Percentiles rank a stretch among this genome's conserved stretches.
phyloP scores from a whole-genome alignment of 2,797 vertebrate genomes.

The Oreonectes daqikongensis region DNA sequence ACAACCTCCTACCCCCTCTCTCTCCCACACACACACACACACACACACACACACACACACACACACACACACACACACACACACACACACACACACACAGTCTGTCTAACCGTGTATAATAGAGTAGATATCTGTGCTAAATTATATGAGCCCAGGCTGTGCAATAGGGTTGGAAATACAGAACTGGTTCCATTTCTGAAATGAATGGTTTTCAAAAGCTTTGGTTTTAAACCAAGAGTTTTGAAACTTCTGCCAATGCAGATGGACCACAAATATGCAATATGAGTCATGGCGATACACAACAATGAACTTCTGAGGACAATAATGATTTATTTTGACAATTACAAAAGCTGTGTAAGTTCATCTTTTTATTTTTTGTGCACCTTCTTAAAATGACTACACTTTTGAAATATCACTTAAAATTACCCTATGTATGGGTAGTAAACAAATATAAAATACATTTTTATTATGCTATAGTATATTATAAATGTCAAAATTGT shows the following conservation, averaged over 20 bases:
- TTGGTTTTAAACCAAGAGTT: background rate
- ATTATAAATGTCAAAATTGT: no score
- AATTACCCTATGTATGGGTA: no score
- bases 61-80: background rate
- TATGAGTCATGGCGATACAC: no score
- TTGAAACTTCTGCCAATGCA: background rate
- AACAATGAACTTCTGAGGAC: no score
- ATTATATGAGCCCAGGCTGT: conserved; percentile 8
- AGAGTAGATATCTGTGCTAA: background rate
- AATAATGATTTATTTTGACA: background rate
- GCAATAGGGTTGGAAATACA: conserved; percentile 22
- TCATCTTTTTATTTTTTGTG: no score
- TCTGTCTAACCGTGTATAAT: conserved; percentile 7
- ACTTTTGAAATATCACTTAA: no score
- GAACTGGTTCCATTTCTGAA: background rate
- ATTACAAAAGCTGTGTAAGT: background rate
- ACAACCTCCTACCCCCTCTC: conserved; percentile 22
- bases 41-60: background rate
- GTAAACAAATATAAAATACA: no score
- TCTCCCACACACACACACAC: background rate
- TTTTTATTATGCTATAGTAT: no score
- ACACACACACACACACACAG: background rate
- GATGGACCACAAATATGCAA: background rate
- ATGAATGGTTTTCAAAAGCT: background rate
- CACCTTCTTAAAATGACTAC: no score